These are phyloP conservation scores for Cisticola juncidis DNA, from an alignment of 2,113 vertebrate genomes.

Conservation along the genomic window DNA sequence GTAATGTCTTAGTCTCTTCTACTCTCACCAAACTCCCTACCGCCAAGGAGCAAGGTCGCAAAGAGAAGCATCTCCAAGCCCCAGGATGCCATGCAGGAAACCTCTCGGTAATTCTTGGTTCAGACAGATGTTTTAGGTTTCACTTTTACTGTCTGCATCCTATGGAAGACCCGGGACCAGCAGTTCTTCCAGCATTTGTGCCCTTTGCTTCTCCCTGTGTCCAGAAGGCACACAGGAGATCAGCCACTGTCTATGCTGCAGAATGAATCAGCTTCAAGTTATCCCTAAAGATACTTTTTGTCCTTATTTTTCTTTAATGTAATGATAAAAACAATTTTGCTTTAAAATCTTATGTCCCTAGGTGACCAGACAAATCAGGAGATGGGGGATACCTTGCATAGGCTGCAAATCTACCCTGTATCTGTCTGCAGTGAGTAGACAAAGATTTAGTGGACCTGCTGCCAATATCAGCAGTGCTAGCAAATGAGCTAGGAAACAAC, in stretches of 20 bases:
- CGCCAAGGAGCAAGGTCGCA: background rate
- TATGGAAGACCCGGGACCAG: background rate
- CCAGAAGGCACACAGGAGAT: background rate
- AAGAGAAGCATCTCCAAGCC: background rate
- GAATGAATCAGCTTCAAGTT: background rate
- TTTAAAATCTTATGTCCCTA: background rate
- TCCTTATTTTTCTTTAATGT: background rate
- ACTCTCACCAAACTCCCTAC: background rate
- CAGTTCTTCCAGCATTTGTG: background rate
- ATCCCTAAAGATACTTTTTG: background rate
- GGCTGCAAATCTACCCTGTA: background rate
- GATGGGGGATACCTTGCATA: background rate
- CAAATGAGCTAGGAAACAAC: background rate
- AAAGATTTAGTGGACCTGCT: background rate
- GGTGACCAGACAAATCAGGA: background rate
- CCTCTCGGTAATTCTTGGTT: fast-evolving
- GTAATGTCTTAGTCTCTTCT: background rate
- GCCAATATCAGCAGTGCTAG: background rate
- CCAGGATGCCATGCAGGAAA: background rate
- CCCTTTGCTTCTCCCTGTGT: background rate
- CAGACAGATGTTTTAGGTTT: background rate
- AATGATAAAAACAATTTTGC: background rate
- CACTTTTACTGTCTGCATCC: background rate
- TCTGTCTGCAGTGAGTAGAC: background rate
- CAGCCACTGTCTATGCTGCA: background rate